Evolutionary conservation across 2,113 vertebrate species (phyloP), one percentile per base, ranked within the genome.

Genomic region (Mesocricetus auratus): DNA sequence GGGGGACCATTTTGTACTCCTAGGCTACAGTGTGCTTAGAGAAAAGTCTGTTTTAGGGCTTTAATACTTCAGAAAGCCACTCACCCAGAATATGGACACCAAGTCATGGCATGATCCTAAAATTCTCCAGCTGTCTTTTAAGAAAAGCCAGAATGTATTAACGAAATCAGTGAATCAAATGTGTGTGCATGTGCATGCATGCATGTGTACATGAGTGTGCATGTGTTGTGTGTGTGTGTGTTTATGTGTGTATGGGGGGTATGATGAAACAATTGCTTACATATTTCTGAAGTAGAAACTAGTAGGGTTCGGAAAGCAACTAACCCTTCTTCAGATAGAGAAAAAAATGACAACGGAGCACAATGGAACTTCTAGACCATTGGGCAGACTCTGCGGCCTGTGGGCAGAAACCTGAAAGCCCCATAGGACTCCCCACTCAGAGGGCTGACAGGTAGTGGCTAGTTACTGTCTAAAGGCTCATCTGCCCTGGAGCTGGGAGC

Each of bases 101-200:
- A 39, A 78, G 31, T 62, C 36, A 42, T 62, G 7, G 42, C 22
- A 29, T 58, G 4, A 58, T 82, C 69, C 85, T 92, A 71, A 95
- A 91, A 22, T 88, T 93, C 56, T 82, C 36, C 45, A 85, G 45
- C 92, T 94, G 62, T 78, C 86, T 74, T 66, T 56, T 56, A 90
- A 91, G 53, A 92, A 90, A 74, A 45, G 50, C 60, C n/a, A 86
- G 56, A 85, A 83, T 58, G 66, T 91, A 96, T 45, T 17, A 89
- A 92, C 21, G 56, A 79, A 95, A 94, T 22, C 36, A 39, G 64
- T 83, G 24, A 58, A 58, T 39, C 36, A 39, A 24, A 21, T 26
- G 22, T 60, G 56, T 42, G 22, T 42, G 24, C 16, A 7, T 33
- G 26, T 13, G 26, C 64, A 56, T 26, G 6, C 45, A 33, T 56